phyloP scores from a whole-genome alignment of 2,797 vertebrate species.

The Holocentrus rufus region DNA sequence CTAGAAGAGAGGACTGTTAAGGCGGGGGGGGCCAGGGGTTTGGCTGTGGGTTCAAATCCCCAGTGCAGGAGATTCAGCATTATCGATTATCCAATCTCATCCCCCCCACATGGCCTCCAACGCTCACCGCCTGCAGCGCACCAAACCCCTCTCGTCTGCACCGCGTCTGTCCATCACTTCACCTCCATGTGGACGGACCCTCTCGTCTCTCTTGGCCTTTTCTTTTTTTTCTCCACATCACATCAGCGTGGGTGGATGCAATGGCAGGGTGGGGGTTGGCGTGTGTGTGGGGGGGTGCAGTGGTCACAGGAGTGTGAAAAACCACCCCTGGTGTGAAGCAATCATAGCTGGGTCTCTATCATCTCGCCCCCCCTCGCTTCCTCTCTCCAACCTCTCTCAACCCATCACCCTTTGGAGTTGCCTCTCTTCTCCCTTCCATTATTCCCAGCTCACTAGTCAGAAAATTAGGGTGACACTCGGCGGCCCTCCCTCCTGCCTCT shows the following conservation, averaged over 20 bases:
- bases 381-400: conserved; percentile 62
- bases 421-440: conserved; percentile 62
- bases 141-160: conserved; percentile 15
- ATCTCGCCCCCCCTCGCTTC: conserved; percentile 64
- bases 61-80: conserved; percentile 39
- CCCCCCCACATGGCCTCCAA: conserved; percentile 44
- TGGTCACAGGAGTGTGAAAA: conserved; percentile 72
- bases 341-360: conserved; percentile 74
- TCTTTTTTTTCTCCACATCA: conserved; percentile 30
- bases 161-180: conserved; percentile 35
- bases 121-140: conserved; percentile 43
- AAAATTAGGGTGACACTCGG: conserved; percentile 72
- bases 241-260: conserved; percentile 38
- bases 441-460: conserved; percentile 77
- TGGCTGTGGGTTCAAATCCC: conserved; percentile 56
- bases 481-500: conserved; percentile 31
- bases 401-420: conserved; percentile 59
- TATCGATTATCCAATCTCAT: conserved; percentile 61
- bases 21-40: conserved; percentile 37
- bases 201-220: conserved; percentile 25
- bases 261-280: conserved; percentile 44
- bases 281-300: conserved; percentile 59
- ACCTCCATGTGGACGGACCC: conserved; percentile 9
- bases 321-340: conserved; percentile 69
- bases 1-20: conserved; percentile 54